Conservation (phyloP, 2,113 vertebrate species). For the Trinectes maculatus region DNA sequence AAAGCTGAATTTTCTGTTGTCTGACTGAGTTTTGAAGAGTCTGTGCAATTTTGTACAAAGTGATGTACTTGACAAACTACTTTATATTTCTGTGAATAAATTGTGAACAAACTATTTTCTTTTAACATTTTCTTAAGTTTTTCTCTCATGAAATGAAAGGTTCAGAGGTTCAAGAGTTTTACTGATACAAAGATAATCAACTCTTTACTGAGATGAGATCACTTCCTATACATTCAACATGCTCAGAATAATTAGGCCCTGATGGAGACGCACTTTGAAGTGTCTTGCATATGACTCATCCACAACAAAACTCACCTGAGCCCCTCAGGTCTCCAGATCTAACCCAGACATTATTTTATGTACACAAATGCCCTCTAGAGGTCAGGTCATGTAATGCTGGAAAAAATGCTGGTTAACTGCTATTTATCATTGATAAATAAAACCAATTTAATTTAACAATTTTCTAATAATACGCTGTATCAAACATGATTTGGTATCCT, state of each 20-base stretch:
- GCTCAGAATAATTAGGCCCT: neutral
- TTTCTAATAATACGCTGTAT: neutral
- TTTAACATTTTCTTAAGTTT: too few relatives aligned
- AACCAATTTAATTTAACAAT: neutral
- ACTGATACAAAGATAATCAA: too few relatives aligned
- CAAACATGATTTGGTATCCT: neutral
- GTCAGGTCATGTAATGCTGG: neutral
- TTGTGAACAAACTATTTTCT: conserved; percentile 69
- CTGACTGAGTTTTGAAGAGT: conserved; percentile 80
- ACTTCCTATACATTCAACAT: too few relatives aligned
- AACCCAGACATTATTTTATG: neutral
- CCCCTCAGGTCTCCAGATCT: neutral
- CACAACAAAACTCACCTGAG: neutral
- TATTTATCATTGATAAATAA: conserved; percentile 6
- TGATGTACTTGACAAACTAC: conserved; percentile 83
- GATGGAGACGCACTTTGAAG: neutral
- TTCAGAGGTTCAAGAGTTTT: neutral
- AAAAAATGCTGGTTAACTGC: neutral
- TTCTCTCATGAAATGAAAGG: neutral
- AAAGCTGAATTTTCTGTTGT: conserved; percentile 67
- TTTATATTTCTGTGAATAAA: conserved; percentile 89
- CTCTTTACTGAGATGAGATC: too few relatives aligned
- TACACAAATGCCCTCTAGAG: conserved; percentile 48
- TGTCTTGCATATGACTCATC: neutral
- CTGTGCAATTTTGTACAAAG: conserved; percentile 86